Evolutionary conservation across 1,140 invertebrate genomes (phyloP).

Genomic region (Heliconius eleuchia): DNA sequence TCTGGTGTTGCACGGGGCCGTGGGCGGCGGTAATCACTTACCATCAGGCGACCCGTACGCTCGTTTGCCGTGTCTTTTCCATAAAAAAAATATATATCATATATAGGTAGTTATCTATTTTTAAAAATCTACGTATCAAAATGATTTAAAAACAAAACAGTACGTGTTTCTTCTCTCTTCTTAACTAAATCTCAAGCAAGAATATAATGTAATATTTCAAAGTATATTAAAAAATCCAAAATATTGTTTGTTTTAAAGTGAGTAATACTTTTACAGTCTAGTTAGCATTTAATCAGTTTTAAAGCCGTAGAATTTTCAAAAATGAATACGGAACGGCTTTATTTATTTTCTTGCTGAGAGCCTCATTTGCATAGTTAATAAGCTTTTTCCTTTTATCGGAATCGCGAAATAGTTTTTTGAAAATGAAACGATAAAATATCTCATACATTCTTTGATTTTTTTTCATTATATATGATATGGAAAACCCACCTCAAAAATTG

Average conservation of each 20-base stretch:
- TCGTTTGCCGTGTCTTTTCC: too few relatives aligned
- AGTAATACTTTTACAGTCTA: neutral
- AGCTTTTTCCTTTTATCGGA: neutral
- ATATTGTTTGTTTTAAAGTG: neutral
- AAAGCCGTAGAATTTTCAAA: constrained; percentile 2
- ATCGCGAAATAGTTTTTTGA: neutral
- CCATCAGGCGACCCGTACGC: too few relatives aligned
- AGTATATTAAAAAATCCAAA: neutral
- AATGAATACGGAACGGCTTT: neutral
- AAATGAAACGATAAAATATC: neutral
- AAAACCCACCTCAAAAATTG: neutral
- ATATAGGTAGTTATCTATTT: too few relatives aligned
- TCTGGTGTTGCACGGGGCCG: too few relatives aligned
- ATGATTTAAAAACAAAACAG: too few relatives aligned
- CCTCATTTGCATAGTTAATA: constrained; percentile 8
- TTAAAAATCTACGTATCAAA: too few relatives aligned
- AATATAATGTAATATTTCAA: too few relatives aligned
- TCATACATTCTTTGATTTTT: neutral
- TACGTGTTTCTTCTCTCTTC: too few relatives aligned
- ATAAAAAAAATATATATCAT: too few relatives aligned
- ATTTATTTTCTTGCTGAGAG: constrained; percentile 13
- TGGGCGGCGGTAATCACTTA: too few relatives aligned
- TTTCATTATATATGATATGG: neutral
- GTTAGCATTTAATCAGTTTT: constrained; percentile 8
- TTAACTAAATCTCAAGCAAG: too few relatives aligned